Base-by-base conservation (phyloP, 30 jellyfish, hydroid and myxozoan species). In the Hydractinia symbiolongicarpus region DNA sequence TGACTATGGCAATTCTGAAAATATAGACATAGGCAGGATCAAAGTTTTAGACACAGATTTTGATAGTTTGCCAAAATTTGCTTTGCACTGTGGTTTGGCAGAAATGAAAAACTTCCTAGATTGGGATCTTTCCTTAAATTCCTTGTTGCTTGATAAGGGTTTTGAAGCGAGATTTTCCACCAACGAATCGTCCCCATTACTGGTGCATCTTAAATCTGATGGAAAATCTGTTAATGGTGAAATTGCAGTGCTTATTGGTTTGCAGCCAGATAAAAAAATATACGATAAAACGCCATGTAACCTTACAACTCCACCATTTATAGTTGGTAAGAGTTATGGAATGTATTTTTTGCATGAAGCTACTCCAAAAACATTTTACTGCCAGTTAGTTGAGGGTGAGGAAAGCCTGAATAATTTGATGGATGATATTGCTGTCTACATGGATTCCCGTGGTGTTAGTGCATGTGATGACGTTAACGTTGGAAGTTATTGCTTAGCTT, bases 1-100 rank as follows among this genome's bases (percentile, higher is more conserved):
- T 58, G 96, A 88, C 76, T 84, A 83, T 79, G 96, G 96, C 50
- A 88, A 88, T 76, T 54, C 73, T 8, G 96, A 88, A 50, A 67
- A n/a, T 14, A 61, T 84, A 13, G 4, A 67, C 4, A n/a, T 72
- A 5, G 57, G 53, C 13, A 67, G 82, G 15, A 61, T 88, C n/a
- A 88, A 79, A 76, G 90, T 61, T 58, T 61, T 88, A 69, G 51
- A 53, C 5, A 66, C 81, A 4, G 88, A 73, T 9, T 88, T 88
- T 72, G 77, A 55, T 13, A 55, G 76, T 21, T 78, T 74, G 6
- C 91, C 95, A 21, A 74, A 55, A 6, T 83, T 52, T 67, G 96
- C 90, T 21, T 50, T 88, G 55, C 79, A 15, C 13, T 88, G 96
- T 79, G 51, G 80, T 6, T 61, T 88, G 73, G 56, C 19, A 52